phyloP scores from a whole-genome alignment of 2,797 vertebrate species.

The Kryptopterus vitreolus region DNA sequence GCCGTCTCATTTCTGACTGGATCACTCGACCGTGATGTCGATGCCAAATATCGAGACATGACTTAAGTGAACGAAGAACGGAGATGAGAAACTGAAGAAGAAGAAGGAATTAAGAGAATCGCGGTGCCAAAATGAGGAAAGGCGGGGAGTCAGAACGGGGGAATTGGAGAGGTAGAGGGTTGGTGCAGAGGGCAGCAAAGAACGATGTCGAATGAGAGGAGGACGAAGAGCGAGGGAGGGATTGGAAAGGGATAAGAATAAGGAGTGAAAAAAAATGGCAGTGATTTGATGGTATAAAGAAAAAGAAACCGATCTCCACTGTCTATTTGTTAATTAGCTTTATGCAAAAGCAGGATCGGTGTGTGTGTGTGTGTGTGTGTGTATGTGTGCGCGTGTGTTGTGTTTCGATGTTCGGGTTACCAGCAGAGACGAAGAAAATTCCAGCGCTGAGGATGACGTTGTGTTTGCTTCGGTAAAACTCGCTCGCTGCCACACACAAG shows the following conservation, averaged over 20 bases:
- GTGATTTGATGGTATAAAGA: background rate
- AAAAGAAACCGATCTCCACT: too few relatives aligned
- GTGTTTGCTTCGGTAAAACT: slow-evolving; percentile 97
- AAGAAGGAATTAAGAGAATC: background rate
- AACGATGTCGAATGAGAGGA: background rate
- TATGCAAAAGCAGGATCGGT: background rate
- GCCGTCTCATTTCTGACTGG: background rate
- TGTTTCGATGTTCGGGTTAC: slow-evolving; percentile 68
- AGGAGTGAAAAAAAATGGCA: background rate
- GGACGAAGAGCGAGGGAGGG: background rate
- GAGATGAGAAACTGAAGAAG: background rate
- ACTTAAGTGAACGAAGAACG: background rate
- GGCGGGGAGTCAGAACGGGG: background rate
- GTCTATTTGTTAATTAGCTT: too few relatives aligned
- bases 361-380: background rate
- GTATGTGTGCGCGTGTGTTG: slow-evolving; percentile 38
- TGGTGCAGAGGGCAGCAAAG: background rate
- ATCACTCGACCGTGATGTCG: background rate
- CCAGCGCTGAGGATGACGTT: slow-evolving; percentile 97
- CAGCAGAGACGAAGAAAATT: slow-evolving; percentile 97
- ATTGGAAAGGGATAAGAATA: background rate
- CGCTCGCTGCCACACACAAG: slow-evolving; percentile 93
- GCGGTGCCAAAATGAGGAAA: background rate
- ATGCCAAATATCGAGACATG: background rate
- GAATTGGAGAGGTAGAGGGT: background rate